phyloP scores from a whole-genome alignment of 2,797 vertebrate genomes.

The Paramormyrops hopkinsi region DNA sequence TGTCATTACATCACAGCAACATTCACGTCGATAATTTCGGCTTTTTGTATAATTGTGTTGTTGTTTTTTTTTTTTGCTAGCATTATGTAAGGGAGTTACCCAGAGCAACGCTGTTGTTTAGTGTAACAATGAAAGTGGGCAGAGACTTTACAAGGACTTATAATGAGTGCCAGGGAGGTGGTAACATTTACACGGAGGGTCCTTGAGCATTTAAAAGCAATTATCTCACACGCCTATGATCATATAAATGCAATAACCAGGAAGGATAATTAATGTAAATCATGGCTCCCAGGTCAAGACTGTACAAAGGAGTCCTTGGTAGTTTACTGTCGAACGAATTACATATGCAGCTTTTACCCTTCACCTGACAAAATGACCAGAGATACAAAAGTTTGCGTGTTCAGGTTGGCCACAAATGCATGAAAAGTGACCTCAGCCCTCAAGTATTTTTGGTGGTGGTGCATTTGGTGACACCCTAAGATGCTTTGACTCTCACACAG shows the following conservation, averaged over 20 bases:
- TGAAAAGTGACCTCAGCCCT: background rate
- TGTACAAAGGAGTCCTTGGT: background rate
- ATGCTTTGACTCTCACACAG: background rate
- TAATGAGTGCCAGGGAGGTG: background rate
- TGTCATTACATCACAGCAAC: conserved; percentile 8
- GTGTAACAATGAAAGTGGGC: background rate
- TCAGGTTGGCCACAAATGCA: background rate
- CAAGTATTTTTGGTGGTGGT: background rate
- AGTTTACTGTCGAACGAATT: background rate
- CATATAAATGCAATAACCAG: conserved; percentile 1
- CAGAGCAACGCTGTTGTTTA: background rate
- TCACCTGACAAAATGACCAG: background rate
- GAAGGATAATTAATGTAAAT: conserved; percentile 10
- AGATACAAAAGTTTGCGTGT: background rate
- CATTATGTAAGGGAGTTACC: background rate
- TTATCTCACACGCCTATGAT: background rate
- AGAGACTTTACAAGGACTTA: background rate
- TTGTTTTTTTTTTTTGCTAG: background rate
- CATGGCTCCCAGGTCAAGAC: background rate
- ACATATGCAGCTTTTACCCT: background rate
- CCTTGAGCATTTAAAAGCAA: background rate
- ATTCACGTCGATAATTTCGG: background rate
- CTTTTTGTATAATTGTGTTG: background rate
- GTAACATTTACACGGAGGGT: background rate
- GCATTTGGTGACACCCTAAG: background rate